phyloP scores from a whole-genome alignment of 2,113 vertebrate genomes.

The Chitala chitala region DNA sequence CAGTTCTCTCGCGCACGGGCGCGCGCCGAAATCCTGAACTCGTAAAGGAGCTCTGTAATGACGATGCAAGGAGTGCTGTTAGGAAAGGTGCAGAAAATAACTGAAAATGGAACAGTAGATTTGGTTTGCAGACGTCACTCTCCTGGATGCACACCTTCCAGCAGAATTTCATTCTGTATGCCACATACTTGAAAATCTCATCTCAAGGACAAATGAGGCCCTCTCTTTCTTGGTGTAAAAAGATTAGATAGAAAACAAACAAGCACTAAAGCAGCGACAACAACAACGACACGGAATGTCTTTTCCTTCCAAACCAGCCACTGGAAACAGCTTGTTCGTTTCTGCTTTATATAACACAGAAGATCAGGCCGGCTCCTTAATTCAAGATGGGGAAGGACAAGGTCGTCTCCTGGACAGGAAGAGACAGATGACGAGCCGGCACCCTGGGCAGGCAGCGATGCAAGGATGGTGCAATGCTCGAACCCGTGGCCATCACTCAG shows the following conservation, averaged over 20 bases:
- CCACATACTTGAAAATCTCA: conserved; percentile 14
- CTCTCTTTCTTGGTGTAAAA: conserved; percentile 10
- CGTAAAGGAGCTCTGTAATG: background rate
- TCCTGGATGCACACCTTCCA: background rate
- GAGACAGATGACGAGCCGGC: background rate
- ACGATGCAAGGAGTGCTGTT: background rate
- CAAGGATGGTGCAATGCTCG: too few relatives aligned
- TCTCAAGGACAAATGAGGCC: conserved; percentile 14
- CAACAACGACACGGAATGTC: conserved; percentile 15
- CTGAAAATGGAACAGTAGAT: background rate
- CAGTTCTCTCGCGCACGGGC: too few relatives aligned
- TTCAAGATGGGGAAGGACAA: background rate
- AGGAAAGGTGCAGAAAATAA: too few relatives aligned
- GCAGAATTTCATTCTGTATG: conserved; percentile 5
- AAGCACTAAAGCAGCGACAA: conserved; percentile 13
- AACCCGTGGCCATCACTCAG: background rate
- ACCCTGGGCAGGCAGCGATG: too few relatives aligned
- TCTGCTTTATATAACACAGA: background rate
- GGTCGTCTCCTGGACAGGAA: background rate
- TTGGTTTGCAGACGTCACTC: background rate
- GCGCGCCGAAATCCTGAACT: background rate
- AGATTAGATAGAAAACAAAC: conserved; percentile 15
- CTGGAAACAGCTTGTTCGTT: conserved; percentile 9
- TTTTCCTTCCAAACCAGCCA: background rate
- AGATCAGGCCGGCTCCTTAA: background rate